Percentiles rank a stretch among this genome's conserved stretches.
phyloP scores from a whole-genome alignment of 2,888 invertebrate species.

The Heliconius aoede region DNA sequence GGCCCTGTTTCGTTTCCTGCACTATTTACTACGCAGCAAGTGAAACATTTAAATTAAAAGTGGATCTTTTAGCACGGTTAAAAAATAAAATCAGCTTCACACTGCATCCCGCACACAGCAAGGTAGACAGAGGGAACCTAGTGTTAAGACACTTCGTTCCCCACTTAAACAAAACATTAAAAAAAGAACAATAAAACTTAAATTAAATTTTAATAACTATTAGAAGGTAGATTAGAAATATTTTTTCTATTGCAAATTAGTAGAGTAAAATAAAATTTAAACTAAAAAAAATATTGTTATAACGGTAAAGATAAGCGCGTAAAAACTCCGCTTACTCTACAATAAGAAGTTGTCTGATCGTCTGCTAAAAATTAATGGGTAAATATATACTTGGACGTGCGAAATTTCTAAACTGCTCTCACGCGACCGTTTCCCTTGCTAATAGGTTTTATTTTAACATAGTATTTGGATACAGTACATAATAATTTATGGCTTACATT shows the following conservation, averaged over 20 bases:
- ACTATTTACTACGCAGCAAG: constrained; percentile 45
- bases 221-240: background rate
- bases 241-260: constrained; percentile 3
- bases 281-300: background rate
- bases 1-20: constrained; percentile 49
- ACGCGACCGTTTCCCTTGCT: constrained; percentile 4
- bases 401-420: constrained; percentile 35
- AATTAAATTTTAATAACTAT: background rate
- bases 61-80: background rate
- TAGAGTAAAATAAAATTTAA: background rate
- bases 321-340: constrained; percentile 3
- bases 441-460: background rate
- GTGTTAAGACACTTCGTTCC: too few relatives aligned
- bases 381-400: constrained; percentile 19
- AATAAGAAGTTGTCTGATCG: background rate
- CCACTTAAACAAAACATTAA: too few relatives aligned
- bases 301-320: constrained; percentile 4
- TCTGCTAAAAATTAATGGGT: background rate
- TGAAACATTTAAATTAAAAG: constrained; percentile 10
- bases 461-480: background rate
- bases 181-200: too few relatives aligned
- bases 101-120: too few relatives aligned
- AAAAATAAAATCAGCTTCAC: too few relatives aligned
- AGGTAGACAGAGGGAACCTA: too few relatives aligned
- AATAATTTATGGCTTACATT: background rate